Evolutionary conservation across 2,113 vertebrate species (phyloP).

Genomic region (Paratilapia polleni): DNA sequence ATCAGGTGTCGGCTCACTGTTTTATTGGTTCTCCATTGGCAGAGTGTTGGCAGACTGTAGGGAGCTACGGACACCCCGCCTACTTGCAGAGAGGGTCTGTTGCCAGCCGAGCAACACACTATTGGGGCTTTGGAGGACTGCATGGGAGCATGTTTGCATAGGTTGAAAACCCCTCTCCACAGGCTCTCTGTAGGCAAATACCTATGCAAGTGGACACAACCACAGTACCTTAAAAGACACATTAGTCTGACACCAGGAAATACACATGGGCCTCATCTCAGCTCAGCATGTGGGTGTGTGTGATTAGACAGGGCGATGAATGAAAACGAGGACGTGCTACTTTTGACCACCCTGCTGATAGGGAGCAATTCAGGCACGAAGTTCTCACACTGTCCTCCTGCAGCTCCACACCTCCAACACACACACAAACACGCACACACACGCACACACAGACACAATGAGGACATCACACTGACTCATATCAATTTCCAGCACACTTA

Average conservation of each 20-base stretch:
- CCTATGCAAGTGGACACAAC: no score
- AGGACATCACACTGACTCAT: neutral
- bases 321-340: conserved; percentile 44
- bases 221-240: neutral
- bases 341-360: conserved; percentile 44
- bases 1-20: no score
- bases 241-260: neutral
- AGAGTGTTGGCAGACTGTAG: no score
- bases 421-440: neutral
- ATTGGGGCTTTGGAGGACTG: neutral
- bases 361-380: conserved; percentile 21
- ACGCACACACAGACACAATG: neutral
- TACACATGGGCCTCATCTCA: neutral
- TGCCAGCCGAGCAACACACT: no score
- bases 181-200: no score
- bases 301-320: neutral
- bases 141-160: no score
- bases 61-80: no score
- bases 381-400: conserved; percentile 65
- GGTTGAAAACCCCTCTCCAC: no score
- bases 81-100: no score
- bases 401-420: conserved; percentile 45
- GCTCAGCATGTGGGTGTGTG: neutral
- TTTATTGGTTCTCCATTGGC: no score
- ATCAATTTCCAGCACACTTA: no score